phyloP scores from a whole-genome alignment of 2,888 invertebrate species.

The Sphaerolaimus hirsutus region DNA sequence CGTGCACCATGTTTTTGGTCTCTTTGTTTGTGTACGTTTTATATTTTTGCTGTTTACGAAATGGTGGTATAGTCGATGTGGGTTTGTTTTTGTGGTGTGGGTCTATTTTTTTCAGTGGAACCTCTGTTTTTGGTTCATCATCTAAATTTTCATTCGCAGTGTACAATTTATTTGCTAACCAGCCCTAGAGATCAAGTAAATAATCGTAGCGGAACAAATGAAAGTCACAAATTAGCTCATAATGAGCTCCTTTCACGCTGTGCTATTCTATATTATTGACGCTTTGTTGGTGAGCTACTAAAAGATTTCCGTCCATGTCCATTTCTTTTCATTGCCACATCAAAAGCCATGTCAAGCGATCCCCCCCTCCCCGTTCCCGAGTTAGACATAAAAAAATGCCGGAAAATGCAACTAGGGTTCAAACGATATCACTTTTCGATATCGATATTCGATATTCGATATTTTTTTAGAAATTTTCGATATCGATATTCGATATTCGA shows the following conservation, averaged over 20 bases:
- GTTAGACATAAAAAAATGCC: neutral
- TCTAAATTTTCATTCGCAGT: neutral
- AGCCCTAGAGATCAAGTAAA: no score
- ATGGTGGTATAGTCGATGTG: neutral
- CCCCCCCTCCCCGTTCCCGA: neutral
- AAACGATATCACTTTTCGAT: no score
- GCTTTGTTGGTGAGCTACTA: constrained; percentile 2
- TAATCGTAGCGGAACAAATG: no score
- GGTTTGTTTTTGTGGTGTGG: neutral
- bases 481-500: no score
- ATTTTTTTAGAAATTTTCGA: no score
- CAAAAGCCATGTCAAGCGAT: neutral
- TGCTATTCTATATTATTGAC: constrained; percentile 6
- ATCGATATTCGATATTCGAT: no score
- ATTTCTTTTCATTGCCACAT: neutral
- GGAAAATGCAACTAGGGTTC: no score
- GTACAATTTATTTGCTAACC: neutral
- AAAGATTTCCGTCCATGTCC: neutral
- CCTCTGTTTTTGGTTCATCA: neutral
- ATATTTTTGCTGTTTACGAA: neutral
- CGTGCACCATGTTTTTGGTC: neutral
- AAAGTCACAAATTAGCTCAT: neutral
- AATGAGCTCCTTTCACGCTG: constrained; percentile 2
- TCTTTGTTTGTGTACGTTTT: neutral
- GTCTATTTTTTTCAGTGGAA: neutral